phyloP scores from a whole-genome alignment of 2,888 invertebrate species.

The Orthosia gothica region DNA sequence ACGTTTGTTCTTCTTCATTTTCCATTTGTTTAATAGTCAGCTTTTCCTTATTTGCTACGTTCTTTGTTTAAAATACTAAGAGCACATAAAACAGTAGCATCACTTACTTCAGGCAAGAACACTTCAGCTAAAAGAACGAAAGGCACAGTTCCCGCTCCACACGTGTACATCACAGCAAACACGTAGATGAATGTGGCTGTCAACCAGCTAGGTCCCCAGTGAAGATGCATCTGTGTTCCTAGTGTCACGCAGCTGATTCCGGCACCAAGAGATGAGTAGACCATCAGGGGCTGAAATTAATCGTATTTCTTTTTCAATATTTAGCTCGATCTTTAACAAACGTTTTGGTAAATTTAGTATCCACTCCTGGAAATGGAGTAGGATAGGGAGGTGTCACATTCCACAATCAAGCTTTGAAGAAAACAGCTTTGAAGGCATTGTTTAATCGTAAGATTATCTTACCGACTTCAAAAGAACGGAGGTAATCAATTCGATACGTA shows the following conservation, averaged over 20 bases:
- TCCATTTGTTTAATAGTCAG: too few relatives aligned
- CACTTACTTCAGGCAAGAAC: conserved; percentile 80
- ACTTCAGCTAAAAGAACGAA: conserved; percentile 79
- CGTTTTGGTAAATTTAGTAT: too few relatives aligned
- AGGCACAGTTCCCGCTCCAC: conserved; percentile 80
- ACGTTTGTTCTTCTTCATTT: too few relatives aligned
- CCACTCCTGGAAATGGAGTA: too few relatives aligned
- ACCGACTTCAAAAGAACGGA: too few relatives aligned
- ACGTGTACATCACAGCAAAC: conserved; percentile 72
- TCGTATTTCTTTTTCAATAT: background rate
- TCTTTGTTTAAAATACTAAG: background rate
- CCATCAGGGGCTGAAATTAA: conserved; percentile 71
- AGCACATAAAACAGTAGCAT: background rate
- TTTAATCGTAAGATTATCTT: too few relatives aligned
- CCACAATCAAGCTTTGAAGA: too few relatives aligned
- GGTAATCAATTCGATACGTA: too few relatives aligned
- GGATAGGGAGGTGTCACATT: too few relatives aligned
- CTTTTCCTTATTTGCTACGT: too few relatives aligned
- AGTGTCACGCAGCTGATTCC: conserved; percentile 75
- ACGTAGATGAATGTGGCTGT: conserved; percentile 76
- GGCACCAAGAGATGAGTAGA: conserved; percentile 71
- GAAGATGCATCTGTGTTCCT: conserved; percentile 78
- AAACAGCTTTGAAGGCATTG: too few relatives aligned
- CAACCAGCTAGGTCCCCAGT: conserved; percentile 79
- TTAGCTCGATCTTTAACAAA: background rate